Evolutionary conservation across 2,888 invertebrate species (phyloP).

Genomic region (Pristionchus fissidentatus): DNA sequence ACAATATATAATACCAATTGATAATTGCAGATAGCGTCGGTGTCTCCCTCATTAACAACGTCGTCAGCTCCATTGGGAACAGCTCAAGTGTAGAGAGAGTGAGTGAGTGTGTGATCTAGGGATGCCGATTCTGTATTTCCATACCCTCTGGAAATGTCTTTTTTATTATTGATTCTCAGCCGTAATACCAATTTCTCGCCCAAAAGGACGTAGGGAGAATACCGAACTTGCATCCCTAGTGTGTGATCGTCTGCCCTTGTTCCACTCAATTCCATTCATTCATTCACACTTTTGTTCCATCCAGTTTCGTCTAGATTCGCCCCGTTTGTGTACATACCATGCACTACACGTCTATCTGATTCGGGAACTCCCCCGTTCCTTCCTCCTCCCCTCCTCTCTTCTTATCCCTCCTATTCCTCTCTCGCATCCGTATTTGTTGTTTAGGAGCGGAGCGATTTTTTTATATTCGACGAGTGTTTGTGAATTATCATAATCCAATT

Average conservation of each 20-base stretch:
- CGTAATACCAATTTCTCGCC: no score
- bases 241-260: background rate
- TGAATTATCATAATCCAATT: constrained; percentile 6
- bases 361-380: constrained; percentile 7
- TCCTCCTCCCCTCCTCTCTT: background rate
- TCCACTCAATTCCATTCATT: background rate
- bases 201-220: no score
- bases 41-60: constrained; percentile 28
- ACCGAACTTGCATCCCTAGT: background rate
- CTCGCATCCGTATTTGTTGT: no score
- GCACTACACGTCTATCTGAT: background rate
- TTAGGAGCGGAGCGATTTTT: no score
- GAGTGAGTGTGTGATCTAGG: background rate
- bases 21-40: background rate
- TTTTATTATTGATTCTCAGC: no score
- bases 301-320: background rate
- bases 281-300: constrained; percentile 18
- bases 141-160: no score
- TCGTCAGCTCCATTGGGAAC: constrained; percentile 4
- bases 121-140: no score
- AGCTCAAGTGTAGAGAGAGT: constrained; percentile 47
- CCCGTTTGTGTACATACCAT: constrained; percentile 11
- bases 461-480: no score
- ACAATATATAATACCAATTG: background rate
- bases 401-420: background rate